These are phyloP conservation scores for Eubasilissa regina DNA, from an alignment of 1,140 invertebrate species.

Conservation along the genomic window DNA sequence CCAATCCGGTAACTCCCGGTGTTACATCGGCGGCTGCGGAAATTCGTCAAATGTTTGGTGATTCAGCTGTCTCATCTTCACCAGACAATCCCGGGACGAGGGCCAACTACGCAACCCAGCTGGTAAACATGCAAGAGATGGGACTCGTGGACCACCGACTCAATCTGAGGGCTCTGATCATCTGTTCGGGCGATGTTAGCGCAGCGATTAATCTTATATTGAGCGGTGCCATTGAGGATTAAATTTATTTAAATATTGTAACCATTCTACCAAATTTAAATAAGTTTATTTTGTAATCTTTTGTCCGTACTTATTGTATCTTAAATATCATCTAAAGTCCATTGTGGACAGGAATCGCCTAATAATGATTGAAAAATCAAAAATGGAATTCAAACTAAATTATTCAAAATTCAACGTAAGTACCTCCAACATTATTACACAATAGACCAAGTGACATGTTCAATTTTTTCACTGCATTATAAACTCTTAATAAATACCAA, in stretches of 20 bases:
- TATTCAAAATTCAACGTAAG: too few relatives aligned
- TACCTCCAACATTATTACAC: too few relatives aligned
- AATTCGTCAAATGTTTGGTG: too few relatives aligned
- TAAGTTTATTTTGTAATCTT: too few relatives aligned
- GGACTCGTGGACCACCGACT: slow-evolving; percentile 66
- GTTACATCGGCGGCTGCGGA: slow-evolving; percentile 19
- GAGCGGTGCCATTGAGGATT: slow-evolving; percentile 67
- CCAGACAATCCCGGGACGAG: slow-evolving; percentile 7
- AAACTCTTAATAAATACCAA: too few relatives aligned
- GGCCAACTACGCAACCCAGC: slow-evolving; percentile 52
- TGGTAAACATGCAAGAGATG: slow-evolving; percentile 69
- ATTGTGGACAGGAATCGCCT: too few relatives aligned
- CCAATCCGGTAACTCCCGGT: slow-evolving; percentile 1
- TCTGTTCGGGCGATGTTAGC: slow-evolving; percentile 69
- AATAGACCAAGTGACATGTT: too few relatives aligned
- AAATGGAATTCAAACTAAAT: too few relatives aligned
- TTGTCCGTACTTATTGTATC: too few relatives aligned
- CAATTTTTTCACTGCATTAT: too few relatives aligned
- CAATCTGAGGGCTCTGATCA: slow-evolving; percentile 67
- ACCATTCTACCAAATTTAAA: background rate
- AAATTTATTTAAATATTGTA: slow-evolving; percentile 42
- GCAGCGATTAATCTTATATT: slow-evolving; percentile 70
- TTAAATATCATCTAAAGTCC: too few relatives aligned
- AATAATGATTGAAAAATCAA: too few relatives aligned
- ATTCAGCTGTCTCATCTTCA: background rate